phyloP scores from a whole-genome alignment of 2,888 invertebrate species.

The Drosophila demipolita region DNA sequence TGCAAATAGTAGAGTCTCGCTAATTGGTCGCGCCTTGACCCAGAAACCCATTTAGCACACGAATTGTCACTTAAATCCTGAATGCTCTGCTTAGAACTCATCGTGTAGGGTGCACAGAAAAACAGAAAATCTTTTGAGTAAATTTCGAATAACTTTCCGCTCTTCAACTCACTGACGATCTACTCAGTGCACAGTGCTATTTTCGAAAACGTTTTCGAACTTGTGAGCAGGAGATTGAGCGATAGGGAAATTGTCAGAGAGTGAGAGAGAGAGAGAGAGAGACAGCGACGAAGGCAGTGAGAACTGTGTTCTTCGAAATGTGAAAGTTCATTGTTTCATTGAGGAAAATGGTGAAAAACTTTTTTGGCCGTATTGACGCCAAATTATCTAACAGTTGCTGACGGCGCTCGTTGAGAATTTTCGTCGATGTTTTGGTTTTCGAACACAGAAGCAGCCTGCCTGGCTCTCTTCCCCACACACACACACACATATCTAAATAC shows the following conservation, averaged over 20 bases:
- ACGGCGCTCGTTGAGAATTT: constrained; percentile 41
- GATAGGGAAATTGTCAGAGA: not conserved
- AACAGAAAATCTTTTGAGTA: constrained; percentile 58
- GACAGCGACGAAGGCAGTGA: constrained; percentile 6
- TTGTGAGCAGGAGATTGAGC: constrained; percentile 7
- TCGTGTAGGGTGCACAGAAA: constrained; percentile 59
- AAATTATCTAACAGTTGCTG: constrained; percentile 72
- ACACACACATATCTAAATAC: not conserved
- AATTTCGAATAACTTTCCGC: constrained; percentile 50
- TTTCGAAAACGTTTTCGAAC: constrained; percentile 58
- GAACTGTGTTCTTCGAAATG: constrained; percentile 56
- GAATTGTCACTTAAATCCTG: constrained; percentile 24
- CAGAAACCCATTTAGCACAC: constrained; percentile 61
- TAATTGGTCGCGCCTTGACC: constrained; percentile 67
- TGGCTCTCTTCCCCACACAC: constrained; percentile 8
- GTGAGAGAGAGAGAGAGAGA: not conserved
- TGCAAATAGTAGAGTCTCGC: constrained; percentile 19
- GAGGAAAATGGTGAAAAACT: constrained; percentile 72
- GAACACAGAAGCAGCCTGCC: constrained; percentile 8
- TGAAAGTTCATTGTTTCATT: constrained; percentile 81
- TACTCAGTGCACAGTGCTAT: constrained; percentile 27
- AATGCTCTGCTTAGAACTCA: constrained; percentile 35
- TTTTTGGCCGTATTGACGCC: constrained; percentile 47
- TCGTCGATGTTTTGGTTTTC: constrained; percentile 30
- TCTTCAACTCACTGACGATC: constrained; percentile 5